These are phyloP conservation scores for Solenopsis fugax DNA, from an alignment of 1,140 invertebrate species.

Conservation along the genomic window DNA sequence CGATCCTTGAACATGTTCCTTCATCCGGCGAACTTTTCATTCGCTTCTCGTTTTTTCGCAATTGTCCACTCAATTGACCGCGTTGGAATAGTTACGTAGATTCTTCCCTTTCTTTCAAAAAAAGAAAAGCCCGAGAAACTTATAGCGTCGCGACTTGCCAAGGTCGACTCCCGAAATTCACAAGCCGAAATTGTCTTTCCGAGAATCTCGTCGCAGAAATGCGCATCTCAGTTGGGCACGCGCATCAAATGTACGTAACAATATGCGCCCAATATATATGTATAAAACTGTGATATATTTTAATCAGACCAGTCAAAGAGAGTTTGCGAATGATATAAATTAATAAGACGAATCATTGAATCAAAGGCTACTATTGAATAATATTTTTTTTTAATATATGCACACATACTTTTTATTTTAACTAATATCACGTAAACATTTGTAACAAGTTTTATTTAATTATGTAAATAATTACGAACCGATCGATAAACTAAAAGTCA, in stretches of 20 bases:
- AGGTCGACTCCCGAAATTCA: conserved; percentile 51
- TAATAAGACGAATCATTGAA: not conserved
- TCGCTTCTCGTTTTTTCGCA: not conserved
- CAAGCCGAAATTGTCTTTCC: conserved; percentile 73
- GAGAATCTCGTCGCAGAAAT: conserved; percentile 57
- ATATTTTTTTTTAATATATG: not conserved
- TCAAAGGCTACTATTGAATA: not conserved
- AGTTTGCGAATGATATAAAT: not conserved
- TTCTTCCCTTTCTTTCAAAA: not conserved
- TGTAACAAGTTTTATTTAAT: not conserved
- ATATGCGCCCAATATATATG: not conserved
- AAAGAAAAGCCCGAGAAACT: conserved; percentile 7
- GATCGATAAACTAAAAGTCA: too few relatives aligned
- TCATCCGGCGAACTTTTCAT: conserved; percentile 23
- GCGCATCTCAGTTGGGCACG: not conserved
- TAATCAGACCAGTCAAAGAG: not conserved
- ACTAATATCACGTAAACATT: not conserved
- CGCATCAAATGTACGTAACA: not conserved
- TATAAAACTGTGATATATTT: not conserved
- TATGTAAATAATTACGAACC: not conserved
- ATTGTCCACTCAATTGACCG: conserved; percentile 38
- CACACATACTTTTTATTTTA: not conserved
- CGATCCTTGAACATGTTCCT: conserved; percentile 28
- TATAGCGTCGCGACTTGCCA: conserved; percentile 24
- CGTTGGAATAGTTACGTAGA: not conserved